A percentile compares a stretch with the other conserved stretches of the same genome.
Evolutionary conservation across 1,140 invertebrate genomes (phyloP).

Genomic region (Drosophila athabasca): DNA sequence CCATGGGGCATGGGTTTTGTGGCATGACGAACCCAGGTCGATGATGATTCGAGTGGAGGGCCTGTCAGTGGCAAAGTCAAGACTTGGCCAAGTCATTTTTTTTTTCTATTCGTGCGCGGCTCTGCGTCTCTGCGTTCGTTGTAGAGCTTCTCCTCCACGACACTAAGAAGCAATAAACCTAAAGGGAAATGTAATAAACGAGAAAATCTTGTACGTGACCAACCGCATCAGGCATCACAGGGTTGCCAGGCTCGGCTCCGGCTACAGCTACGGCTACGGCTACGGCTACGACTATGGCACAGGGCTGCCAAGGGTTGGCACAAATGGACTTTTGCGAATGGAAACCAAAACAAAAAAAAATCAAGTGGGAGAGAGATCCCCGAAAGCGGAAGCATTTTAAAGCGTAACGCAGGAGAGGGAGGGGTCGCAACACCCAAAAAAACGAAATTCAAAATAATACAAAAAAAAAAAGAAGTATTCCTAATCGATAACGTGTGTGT

Average conservation of each 20-base stretch:
- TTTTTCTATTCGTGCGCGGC: background rate
- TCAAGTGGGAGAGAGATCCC: too few species aligned
- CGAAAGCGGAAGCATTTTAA: constrained; percentile 69
- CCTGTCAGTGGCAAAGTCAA: constrained; percentile 68
- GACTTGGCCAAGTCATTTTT: constrained; percentile 70
- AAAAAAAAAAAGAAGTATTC: constrained; percentile 42
- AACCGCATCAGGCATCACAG: constrained; percentile 65
- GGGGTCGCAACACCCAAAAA: constrained; percentile 40
- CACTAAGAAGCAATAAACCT: constrained; percentile 83
- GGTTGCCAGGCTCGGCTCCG: constrained; percentile 36
- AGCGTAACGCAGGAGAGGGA: constrained; percentile 54
- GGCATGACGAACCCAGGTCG: constrained; percentile 74
- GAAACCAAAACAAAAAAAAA: constrained; percentile 46
- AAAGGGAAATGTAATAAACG: constrained; percentile 84
- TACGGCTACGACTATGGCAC: background rate
- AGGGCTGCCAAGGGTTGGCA: constrained; percentile 41
- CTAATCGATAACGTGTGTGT: constrained; percentile 69
- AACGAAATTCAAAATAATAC: constrained; percentile 52
- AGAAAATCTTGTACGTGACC: constrained; percentile 84
- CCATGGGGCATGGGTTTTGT: background rate
- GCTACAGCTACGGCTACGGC: background rate
- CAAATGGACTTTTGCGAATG: constrained; percentile 70
- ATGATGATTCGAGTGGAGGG: constrained; percentile 26
- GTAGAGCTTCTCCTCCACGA: constrained; percentile 70
- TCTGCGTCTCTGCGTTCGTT: constrained; percentile 25